A percentile compares a stretch with the other conserved stretches of the same genome.
These are phyloP conservation scores for Passer montanus DNA, from an alignment of 2,113 vertebrate genomes.

Conservation along the genomic window DNA sequence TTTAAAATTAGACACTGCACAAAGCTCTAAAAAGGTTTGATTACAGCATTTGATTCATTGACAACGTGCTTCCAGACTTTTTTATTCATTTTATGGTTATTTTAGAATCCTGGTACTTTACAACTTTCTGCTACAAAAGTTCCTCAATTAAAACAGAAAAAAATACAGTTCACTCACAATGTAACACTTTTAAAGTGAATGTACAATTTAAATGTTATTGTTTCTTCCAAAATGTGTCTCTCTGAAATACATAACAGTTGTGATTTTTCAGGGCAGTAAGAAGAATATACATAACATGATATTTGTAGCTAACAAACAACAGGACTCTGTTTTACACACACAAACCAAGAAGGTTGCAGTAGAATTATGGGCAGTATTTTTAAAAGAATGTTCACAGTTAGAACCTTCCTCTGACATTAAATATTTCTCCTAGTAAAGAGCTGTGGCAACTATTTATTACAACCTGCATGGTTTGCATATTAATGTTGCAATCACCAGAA, in stretches of 20 bases:
- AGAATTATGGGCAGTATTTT: constrained; percentile 45
- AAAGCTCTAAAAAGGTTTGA: background rate
- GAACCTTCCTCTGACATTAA: background rate
- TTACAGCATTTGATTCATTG: constrained; percentile 5
- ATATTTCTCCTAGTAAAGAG: background rate
- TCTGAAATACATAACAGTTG: background rate
- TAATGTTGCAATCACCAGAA: background rate
- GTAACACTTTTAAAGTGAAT: background rate
- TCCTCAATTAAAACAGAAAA: constrained; percentile 43
- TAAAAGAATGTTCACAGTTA: background rate
- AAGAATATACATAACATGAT: background rate
- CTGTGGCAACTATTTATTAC: background rate
- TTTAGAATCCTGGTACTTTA: background rate
- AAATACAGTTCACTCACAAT: background rate
- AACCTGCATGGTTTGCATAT: background rate
- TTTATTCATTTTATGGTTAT: background rate
- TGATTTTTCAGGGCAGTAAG: background rate
- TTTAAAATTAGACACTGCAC: background rate
- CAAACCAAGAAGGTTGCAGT: background rate
- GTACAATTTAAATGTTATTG: background rate
- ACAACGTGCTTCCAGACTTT: background rate
- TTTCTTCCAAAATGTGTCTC: background rate
- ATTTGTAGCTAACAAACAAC: background rate
- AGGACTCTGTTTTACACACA: background rate
- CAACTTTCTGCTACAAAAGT: background rate